Evolutionary conservation across 2,888 invertebrate species (phyloP), one percentile per base, ranked within the genome.

Genomic region (Spatulosminthurus flaviceps): DNA sequence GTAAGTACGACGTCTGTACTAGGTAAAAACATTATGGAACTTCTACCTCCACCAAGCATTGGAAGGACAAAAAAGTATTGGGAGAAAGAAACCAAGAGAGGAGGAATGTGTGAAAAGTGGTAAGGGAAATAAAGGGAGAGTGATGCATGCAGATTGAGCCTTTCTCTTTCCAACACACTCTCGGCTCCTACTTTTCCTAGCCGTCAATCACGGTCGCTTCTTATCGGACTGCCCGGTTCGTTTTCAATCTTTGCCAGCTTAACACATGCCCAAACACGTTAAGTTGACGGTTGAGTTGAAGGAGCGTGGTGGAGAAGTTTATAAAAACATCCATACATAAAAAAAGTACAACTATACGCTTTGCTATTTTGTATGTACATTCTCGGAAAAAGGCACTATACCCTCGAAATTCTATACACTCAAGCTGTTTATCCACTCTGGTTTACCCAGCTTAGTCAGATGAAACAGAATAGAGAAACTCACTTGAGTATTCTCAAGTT

Each of bases 191-290:
- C 21, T 64, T 64, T 21, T 16, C 22, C 21, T 19, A 67, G 28
- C 71, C 71, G 71, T 75, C 75, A 75, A 64, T 75, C 75, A 75
- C 75, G 34, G 60, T 75, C 75, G 22, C 41, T 75, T 66, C 64
- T 75, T 75, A 75, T 75, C 75, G 41, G 51, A 64, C 34, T 64
- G 75, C 64, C 64, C 75, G 75, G 75, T 24, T 75, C 75, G 34
- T 75, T 75, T 75, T 64, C 75, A 75, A 75, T 75, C 64, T 64
- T 66, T 75, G 64, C 64, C 75, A 75, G 61, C 41, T 75, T 64
- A 42, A 75, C 64, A 75, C 60, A 64, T 75, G 41, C 64, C 64
- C 60, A 28, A 34, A 60, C 73, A 26, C 21, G 29, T 73, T 73
- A 43, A 70, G 70, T 29, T n/a, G 22, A 70, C 64, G 22, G 64